A percentile compares a stretch with the other conserved stretches of the same genome.
phyloP scores from a whole-genome alignment of 1,140 invertebrate genomes.

The Andricus grossulariae region DNA sequence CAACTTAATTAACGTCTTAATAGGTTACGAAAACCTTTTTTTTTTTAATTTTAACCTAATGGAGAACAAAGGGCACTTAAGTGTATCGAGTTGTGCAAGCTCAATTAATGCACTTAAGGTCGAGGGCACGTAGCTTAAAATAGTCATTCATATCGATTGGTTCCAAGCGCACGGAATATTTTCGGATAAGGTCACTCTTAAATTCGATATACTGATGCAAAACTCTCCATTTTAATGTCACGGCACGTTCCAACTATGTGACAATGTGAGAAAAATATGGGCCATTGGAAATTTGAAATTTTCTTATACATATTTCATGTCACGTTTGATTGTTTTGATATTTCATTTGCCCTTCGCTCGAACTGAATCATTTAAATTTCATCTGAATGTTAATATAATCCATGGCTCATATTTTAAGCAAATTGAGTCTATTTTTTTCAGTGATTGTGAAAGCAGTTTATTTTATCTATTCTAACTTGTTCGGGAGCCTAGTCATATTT shows the following conservation, averaged over 20 bases:
- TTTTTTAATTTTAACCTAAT: not conserved
- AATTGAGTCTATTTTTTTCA: too few species aligned
- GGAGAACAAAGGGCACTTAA: conserved; percentile 1
- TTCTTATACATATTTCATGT: conserved; percentile 21
- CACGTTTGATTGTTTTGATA: conserved; percentile 1
- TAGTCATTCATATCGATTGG: conserved; percentile 25
- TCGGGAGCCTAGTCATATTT: too few species aligned
- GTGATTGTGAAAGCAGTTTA: too few species aligned
- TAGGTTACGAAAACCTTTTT: too few species aligned
- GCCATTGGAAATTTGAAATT: conserved; percentile 9
- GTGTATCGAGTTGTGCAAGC: conserved; percentile 5
- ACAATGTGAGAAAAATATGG: conserved; percentile 16
- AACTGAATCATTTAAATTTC: not conserved
- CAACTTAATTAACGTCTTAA: too few species aligned
- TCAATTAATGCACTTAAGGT: conserved; percentile 17
- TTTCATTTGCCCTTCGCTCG: not conserved
- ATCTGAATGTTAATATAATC: not conserved
- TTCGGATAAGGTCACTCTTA: conserved; percentile 22
- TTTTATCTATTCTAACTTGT: too few species aligned
- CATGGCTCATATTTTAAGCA: too few species aligned
- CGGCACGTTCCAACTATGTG: conserved; percentile 22
- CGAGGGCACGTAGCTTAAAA: conserved; percentile 25
- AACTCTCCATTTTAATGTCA: not conserved
- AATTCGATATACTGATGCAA: conserved; percentile 5
- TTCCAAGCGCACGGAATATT: not conserved